Evolutionary conservation across 2,888 invertebrate species (phyloP), one percentile per base, ranked within the genome.

Genomic region (Ferdinandea cuprea): DNA sequence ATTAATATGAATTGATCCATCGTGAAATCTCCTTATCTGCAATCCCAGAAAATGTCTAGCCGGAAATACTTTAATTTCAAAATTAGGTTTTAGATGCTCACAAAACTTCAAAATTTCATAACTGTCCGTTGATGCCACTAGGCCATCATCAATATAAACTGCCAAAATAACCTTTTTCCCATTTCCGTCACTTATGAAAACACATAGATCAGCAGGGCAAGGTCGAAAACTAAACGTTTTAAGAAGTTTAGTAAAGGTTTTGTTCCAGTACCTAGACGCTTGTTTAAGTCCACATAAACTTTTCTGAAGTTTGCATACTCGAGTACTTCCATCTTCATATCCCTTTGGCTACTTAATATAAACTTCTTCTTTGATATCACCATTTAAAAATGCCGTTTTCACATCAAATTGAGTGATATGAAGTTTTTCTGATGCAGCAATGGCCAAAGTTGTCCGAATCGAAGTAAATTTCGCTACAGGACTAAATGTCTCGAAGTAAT

Each of bases 281-380:
- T 69, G 54, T 15, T 54, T 63, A 5, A 72, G 30, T 4, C 63
- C 63, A 21, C 63, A 72, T 15, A 72, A 42, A 28, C 46, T 72
- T n/a, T 74, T 84, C 9, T 63, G 46, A 7, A 85, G 35, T 42
- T 71, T 68, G 61, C 78, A 86, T 5, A 85, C 83, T 15, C 63
- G 52, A 35, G 48, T 61, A 13, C 71, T 73, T 7, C 56, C 42
- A 65, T 65, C 65, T 7, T 73, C 19, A 25, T 63, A 54, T 11
- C 46, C 65, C 17, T 32, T 44, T 6, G 46, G 63, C 11, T 63
- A 63, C 8, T 3, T 9, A 44, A 69, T 59, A 11, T 73, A 61
- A 1, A 80, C 48, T n/a, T n/a, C n/a, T n/a, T n/a, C n/a, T n/a
- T n/a, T n/a, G n/a, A n/a, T n/a, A n/a, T n/a, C n/a, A n/a, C 73